Conservation (phyloP, 2,113 vertebrate species). For the Nothobranchius furzeri region DNA sequence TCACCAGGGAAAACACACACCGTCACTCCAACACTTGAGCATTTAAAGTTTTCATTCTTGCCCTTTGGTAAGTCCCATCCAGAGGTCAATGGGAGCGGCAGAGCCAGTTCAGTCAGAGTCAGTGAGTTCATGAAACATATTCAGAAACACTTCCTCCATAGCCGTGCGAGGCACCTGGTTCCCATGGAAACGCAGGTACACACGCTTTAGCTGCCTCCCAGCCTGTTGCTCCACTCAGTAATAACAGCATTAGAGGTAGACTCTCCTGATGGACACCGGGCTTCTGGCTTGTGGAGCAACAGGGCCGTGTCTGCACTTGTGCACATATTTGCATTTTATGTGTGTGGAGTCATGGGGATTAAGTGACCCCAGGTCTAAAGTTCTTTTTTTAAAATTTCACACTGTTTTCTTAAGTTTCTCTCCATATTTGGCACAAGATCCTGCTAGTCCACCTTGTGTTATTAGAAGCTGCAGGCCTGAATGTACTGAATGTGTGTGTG, state of each 20-base stretch:
- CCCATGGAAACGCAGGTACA: slow-evolving; percentile 47
- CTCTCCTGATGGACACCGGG: slow-evolving; percentile 70
- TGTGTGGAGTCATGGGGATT: slow-evolving; percentile 63
- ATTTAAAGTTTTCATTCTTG: slow-evolving; percentile 23
- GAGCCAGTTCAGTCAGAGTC: slow-evolving; percentile 37
- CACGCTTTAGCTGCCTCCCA: slow-evolving; percentile 28
- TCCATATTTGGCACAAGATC: slow-evolving; percentile 36
- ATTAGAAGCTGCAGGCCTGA: slow-evolving; percentile 36
- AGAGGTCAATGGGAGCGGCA: slow-evolving; percentile 21
- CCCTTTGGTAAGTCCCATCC: slow-evolving; percentile 31
- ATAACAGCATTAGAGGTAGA: slow-evolving; percentile 72
- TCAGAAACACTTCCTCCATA: slow-evolving; percentile 46
- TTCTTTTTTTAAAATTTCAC: slow-evolving; percentile 67
- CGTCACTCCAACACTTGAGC: background rate
- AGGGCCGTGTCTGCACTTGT: slow-evolving; percentile 26
- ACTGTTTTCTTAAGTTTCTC: slow-evolving; percentile 62
- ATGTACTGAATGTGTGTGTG: slow-evolving; percentile 22
- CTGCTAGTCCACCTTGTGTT: slow-evolving; percentile 52
- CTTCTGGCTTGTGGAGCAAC: slow-evolving; percentile 26
- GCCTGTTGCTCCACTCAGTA: slow-evolving; percentile 65
- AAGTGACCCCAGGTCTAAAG: slow-evolving; percentile 61
- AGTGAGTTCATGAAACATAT: slow-evolving; percentile 58
- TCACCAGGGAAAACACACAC: too few species aligned
- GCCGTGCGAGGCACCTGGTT: slow-evolving; percentile 58
- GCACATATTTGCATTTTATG: slow-evolving; percentile 53